phyloP scores from a whole-genome alignment of 2,888 invertebrate species.

The Zhengitettix transpicula region DNA sequence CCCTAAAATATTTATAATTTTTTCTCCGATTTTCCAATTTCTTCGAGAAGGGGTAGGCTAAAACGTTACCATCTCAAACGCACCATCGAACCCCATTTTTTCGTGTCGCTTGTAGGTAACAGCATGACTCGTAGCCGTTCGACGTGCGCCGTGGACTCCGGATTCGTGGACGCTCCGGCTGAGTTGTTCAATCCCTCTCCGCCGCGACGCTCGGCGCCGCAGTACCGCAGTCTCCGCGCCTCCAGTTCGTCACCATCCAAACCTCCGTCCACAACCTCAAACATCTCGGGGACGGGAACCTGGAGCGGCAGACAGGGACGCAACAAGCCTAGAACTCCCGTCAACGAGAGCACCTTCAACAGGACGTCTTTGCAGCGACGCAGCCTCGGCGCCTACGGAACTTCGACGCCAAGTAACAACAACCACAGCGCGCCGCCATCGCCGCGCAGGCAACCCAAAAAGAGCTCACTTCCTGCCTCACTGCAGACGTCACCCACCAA shows the following conservation, averaged over 20 bases:
- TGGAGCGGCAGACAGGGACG: not conserved
- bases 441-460: not conserved
- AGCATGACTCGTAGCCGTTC: not conserved
- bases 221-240: not conserved
- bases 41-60: too few species aligned
- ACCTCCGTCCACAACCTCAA: not conserved
- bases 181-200: not conserved
- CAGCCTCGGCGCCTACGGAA: slow-evolving; percentile 7
- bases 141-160: not conserved
- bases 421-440: slow-evolving; percentile 6
- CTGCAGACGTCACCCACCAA: slow-evolving; percentile 35
- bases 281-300: not conserved
- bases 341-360: not conserved
- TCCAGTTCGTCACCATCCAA: not conserved
- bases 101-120: not conserved
- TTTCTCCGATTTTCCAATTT: too few species aligned
- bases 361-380: slow-evolving; percentile 1
- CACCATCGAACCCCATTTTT: too few species aligned
- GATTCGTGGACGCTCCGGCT: not conserved
- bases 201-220: not conserved
- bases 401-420: slow-evolving; percentile 6
- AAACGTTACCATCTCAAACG: too few species aligned
- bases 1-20: too few species aligned
- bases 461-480: slow-evolving; percentile 10
- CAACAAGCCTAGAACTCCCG: not conserved